Conservation (phyloP, 2,113 vertebrate genomes). For the Psophia crepitans region DNA sequence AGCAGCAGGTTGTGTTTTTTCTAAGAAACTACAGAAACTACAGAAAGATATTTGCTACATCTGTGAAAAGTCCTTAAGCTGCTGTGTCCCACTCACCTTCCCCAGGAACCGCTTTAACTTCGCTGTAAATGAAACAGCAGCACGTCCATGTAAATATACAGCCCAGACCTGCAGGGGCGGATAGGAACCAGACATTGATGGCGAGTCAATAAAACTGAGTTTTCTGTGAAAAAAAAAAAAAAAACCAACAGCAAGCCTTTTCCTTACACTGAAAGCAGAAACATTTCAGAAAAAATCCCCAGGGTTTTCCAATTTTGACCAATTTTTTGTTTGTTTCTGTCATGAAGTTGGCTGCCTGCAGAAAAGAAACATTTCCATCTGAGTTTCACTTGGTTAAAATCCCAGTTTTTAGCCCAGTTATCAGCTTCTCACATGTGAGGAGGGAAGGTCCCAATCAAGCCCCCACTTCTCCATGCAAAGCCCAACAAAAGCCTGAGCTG, state of each 20-base stretch:
- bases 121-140: background rate
- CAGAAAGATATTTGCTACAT: background rate
- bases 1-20: background rate
- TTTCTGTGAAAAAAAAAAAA: background rate
- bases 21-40: background rate
- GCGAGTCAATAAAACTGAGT: rapidly evolving
- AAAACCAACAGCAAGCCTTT: background rate
- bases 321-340: background rate
- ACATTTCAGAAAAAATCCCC: background rate
- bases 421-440: background rate
- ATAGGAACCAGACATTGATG: background rate
- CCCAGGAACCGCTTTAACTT: background rate
- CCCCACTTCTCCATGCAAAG: background rate
- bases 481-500: background rate
- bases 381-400: background rate
- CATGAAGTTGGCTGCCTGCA: background rate
- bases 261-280: background rate
- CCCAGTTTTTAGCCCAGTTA: background rate
- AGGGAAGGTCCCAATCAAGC: background rate
- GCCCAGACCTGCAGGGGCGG: background rate
- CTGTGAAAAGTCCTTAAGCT: background rate
- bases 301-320: background rate
- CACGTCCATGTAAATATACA: background rate
- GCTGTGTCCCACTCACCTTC: background rate
- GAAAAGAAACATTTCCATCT: background rate